Evolutionary conservation across 1,140 invertebrate species (phyloP).

Genomic region (Phymorhynchus buccinoides): DNA sequence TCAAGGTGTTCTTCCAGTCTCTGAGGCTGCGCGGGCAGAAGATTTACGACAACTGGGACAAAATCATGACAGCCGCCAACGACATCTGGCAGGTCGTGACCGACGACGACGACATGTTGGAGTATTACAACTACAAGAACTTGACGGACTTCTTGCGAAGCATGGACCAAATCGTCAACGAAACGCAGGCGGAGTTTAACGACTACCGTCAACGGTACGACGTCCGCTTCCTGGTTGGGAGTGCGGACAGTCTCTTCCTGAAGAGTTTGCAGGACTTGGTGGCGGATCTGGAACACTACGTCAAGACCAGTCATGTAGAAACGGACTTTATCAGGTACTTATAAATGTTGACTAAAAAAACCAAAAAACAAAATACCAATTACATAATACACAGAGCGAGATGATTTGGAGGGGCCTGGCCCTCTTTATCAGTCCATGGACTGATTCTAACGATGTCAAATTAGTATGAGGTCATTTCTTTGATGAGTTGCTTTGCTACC

Average conservation of each 20-base stretch:
- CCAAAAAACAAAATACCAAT: too few species aligned
- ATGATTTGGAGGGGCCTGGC: too few species aligned
- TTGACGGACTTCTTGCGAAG: constrained; percentile 47
- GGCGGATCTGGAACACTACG: constrained; percentile 41
- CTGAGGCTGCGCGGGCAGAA: constrained; percentile 56
- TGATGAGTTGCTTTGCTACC: too few species aligned
- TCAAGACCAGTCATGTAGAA: constrained; percentile 45
- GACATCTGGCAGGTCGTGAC: constrained; percentile 56
- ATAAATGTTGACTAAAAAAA: too few species aligned
- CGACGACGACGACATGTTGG: constrained; percentile 54
- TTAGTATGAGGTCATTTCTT: too few species aligned
- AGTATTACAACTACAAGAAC: constrained; percentile 59
- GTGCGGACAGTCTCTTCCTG: constrained; percentile 48
- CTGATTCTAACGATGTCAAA: too few species aligned
- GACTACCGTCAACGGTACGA: constrained; percentile 44
- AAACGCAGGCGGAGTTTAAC: constrained; percentile 40
- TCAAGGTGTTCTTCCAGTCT: constrained; percentile 56
- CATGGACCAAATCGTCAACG: constrained; percentile 40
- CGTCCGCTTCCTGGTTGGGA: constrained; percentile 49
- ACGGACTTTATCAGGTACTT: constrained; percentile 53
- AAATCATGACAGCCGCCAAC: constrained; percentile 29
- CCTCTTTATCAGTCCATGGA: too few species aligned
- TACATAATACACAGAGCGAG: too few species aligned
- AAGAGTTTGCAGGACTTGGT: constrained; percentile 45
- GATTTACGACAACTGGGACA: constrained; percentile 56